These are phyloP conservation scores for Pangasius mekongensis DNA, from an alignment of 2,797 vertebrate species.

Conservation along the genomic window DNA sequence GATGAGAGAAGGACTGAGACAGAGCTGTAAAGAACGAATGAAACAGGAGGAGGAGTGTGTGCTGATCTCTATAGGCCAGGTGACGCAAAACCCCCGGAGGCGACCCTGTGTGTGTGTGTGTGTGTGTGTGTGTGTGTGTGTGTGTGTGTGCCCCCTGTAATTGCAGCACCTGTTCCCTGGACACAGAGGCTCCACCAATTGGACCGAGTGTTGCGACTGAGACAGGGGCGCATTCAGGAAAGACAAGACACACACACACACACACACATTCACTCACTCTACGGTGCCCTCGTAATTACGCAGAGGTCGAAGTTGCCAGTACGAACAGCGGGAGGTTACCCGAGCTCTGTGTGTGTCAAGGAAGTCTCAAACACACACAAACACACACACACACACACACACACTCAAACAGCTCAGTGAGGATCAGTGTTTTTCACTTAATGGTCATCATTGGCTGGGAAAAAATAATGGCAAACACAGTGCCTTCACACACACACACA, in stretches of 20 bases:
- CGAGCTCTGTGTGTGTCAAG: neutral
- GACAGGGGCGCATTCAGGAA: slow-evolving; percentile 8
- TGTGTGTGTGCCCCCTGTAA: slow-evolving; percentile 46
- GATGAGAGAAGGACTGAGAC: slow-evolving; percentile 27
- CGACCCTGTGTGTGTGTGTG: slow-evolving; percentile 44
- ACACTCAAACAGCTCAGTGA: neutral
- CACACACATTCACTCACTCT: slow-evolving; percentile 11
- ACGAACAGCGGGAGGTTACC: slow-evolving; percentile 6
- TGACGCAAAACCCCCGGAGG: slow-evolving; percentile 61
- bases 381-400: neutral
- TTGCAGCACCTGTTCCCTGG: slow-evolving; percentile 75
- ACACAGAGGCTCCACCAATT: slow-evolving; percentile 73
- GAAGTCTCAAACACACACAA: neutral
- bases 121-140: slow-evolving; percentile 32
- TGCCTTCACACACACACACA: neutral
- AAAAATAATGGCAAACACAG: neutral
- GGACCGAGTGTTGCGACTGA: slow-evolving; percentile 55
- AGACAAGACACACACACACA: slow-evolving; percentile 57
- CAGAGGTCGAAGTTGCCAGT: slow-evolving; percentile 18
- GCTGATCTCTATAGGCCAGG: slow-evolving; percentile 54
- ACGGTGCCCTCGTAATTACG: slow-evolving; percentile 2
- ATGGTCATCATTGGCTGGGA: neutral
- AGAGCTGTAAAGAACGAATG: slow-evolving; percentile 47
- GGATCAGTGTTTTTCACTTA: neutral
- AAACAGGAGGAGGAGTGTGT: slow-evolving; percentile 17